These are phyloP conservation scores for Apamea crenata DNA, from an alignment of 2,888 invertebrate species.

Conservation along the genomic window DNA sequence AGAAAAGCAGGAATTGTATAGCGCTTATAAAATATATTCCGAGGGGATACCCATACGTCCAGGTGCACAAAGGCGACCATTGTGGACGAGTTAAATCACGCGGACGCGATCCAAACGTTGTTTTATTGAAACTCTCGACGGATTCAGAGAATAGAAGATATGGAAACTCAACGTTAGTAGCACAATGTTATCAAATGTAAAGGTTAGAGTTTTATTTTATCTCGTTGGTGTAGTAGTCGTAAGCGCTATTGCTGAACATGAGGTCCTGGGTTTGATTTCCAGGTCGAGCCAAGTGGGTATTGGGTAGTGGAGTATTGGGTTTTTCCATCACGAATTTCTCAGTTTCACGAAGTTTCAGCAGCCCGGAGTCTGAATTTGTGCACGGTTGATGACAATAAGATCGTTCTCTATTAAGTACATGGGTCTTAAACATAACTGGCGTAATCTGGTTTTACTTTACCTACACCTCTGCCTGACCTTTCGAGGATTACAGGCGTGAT, in stretches of 20 bases:
- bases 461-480: not conserved
- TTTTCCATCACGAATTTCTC: not conserved
- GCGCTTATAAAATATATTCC: slow-evolving; percentile 29
- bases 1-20: not conserved
- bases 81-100: not conserved
- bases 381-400: not conserved
- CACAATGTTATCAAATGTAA: not conserved
- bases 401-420: not conserved
- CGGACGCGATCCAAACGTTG: not conserved
- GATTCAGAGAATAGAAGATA: not conserved
- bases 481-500: not conserved
- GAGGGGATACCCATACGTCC: slow-evolving; percentile 21
- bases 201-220: not conserved
- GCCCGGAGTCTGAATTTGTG: not conserved
- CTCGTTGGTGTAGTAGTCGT: not conserved
- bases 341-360: no score
- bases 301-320: no score
- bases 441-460: not conserved
- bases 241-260: not conserved
- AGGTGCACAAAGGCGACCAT: not conserved
- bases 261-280: not conserved
- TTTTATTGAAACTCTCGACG: not conserved
- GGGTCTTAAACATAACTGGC: not conserved
- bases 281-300: not conserved
- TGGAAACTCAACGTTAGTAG: not conserved